A percentile compares a stretch with the other conserved stretches of the same genome.
Conservation (phyloP, 2,797 vertebrate genomes). For the Acanthurus leucopareius region DNA sequence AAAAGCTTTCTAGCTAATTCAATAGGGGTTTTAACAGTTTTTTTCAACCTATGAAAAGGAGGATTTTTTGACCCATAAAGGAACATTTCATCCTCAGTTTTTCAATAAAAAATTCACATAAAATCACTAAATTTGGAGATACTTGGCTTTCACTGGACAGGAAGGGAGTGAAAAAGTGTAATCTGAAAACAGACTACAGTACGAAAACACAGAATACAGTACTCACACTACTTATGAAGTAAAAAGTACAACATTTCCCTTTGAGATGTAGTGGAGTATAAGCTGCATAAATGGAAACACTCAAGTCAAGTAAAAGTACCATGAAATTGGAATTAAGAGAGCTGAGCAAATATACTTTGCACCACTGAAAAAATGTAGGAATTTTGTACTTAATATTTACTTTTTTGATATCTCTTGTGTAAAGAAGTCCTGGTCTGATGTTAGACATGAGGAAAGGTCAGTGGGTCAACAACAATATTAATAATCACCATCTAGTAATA, state of each 20-base stretch:
- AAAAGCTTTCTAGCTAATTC: background rate
- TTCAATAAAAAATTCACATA: too few relatives aligned
- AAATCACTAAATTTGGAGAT: too few relatives aligned
- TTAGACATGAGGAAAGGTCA: constrained; percentile 8
- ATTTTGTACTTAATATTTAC: too few relatives aligned
- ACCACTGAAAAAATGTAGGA: background rate
- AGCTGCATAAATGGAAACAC: background rate
- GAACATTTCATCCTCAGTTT: too few relatives aligned
- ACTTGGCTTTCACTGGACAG: background rate
- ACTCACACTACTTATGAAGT: background rate
- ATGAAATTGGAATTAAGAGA: background rate
- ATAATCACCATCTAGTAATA: background rate
- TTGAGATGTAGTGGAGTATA: background rate
- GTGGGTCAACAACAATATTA: background rate
- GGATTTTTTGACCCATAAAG: background rate
- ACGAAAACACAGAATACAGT: too few relatives aligned
- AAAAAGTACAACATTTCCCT: background rate
- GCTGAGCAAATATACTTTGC: background rate
- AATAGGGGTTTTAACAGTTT: background rate
- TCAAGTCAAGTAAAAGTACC: background rate
- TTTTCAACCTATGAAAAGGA: background rate
- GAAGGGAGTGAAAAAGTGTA: too few relatives aligned
- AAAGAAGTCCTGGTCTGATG: background rate
- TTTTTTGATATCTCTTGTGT: background rate
- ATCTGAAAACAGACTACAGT: too few relatives aligned